Percentiles rank a stretch among this genome's conserved stretches.
Evolutionary conservation across 1,140 invertebrate genomes (phyloP).

Genomic region (Trichonephila clavata): DNA sequence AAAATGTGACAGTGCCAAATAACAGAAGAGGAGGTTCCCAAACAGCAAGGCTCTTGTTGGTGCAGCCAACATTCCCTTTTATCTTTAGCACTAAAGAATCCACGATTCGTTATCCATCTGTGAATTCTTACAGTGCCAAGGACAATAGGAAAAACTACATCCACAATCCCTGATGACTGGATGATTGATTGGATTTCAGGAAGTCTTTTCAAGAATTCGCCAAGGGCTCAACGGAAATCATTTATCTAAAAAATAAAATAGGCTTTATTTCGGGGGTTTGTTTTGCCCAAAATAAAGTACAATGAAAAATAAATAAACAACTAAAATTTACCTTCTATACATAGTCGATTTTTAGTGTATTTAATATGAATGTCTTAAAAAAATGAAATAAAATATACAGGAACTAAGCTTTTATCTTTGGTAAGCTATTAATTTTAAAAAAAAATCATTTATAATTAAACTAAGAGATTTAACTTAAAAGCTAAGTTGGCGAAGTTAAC

Average conservation of each 20-base stretch:
- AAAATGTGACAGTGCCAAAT: conserved; percentile 80
- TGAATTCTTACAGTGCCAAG: conserved; percentile 80
- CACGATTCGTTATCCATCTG: conserved; percentile 78
- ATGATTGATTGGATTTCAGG: background rate
- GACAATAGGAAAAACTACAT: conserved; percentile 77
- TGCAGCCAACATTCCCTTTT: conserved; percentile 71
- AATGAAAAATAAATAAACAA: no score
- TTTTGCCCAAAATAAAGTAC: no score
- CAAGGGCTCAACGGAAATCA: background rate
- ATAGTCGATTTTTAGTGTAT: no score
- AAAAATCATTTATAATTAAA: no score
- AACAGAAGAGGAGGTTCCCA: conserved; percentile 77
- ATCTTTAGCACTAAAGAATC: conserved; percentile 79
- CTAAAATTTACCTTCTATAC: no score
- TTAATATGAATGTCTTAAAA: no score
- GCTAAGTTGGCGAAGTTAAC: no score
- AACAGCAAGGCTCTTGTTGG: background rate
- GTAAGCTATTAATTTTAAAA: no score
- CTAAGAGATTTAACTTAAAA: no score
- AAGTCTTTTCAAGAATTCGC: background rate
- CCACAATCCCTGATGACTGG: background rate
- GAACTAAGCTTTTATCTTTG: no score
- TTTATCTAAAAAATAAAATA: background rate
- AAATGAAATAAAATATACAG: no score
- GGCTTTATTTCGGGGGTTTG: background rate